Conservation (phyloP, 2,797 vertebrate genomes). For the Paguma larvata region DNA sequence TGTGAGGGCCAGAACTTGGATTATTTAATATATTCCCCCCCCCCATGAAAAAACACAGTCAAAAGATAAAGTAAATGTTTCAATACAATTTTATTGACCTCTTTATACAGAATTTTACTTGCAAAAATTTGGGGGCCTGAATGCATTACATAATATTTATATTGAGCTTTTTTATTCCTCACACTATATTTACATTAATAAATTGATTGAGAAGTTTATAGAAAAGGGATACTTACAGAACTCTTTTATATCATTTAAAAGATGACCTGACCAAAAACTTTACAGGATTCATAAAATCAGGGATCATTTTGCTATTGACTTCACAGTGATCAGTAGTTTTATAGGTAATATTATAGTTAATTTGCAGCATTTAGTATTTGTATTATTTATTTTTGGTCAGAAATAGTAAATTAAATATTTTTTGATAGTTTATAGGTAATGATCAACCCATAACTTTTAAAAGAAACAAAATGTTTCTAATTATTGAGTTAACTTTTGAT, state of each 20-base stretch:
- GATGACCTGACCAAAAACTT: slow-evolving; percentile 92
- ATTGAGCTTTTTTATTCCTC: slow-evolving; percentile 89
- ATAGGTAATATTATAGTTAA: slow-evolving; percentile 92
- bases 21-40: slow-evolving; percentile 83
- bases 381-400: slow-evolving; percentile 92
- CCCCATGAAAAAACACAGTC: slow-evolving; percentile 83
- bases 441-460: slow-evolving; percentile 90
- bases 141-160: slow-evolving; percentile 86
- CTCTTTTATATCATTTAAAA: slow-evolving; percentile 91
- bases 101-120: slow-evolving; percentile 89
- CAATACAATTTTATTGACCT: slow-evolving; percentile 84
- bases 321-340: slow-evolving; percentile 92
- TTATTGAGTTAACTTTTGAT: slow-evolving; percentile 90
- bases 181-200: slow-evolving; percentile 86
- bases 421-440: slow-evolving; percentile 92
- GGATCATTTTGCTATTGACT: slow-evolving; percentile 93
- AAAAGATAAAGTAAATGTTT: slow-evolving; percentile 81
- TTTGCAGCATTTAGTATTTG: slow-evolving; percentile 92
- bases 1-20: slow-evolving; percentile 87
- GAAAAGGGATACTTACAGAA: slow-evolving; percentile 88
- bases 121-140: slow-evolving; percentile 84
- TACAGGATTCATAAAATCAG: slow-evolving; percentile 92
- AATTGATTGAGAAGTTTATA: slow-evolving; percentile 89
- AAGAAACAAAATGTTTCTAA: slow-evolving; percentile 90
- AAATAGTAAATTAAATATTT: slow-evolving; percentile 93